Evolutionary conservation across 2,113 vertebrate genomes (phyloP).

Genomic region (Oxyura jamaicensis): DNA sequence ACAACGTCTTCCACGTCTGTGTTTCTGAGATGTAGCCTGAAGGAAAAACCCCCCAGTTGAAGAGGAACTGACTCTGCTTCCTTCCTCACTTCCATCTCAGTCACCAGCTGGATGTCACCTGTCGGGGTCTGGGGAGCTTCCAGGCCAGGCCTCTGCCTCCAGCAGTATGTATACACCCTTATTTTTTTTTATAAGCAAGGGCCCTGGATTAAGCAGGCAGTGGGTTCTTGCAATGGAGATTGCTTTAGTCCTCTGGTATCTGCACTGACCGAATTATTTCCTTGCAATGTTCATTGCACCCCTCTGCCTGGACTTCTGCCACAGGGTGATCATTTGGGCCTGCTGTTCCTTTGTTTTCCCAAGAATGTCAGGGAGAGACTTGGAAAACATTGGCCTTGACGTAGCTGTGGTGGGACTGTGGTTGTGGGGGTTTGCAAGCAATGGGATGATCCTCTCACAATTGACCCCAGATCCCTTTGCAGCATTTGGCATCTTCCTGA

Average conservation of each 20-base stretch:
- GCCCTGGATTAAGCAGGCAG: neutral
- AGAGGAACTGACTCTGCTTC: neutral
- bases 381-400: neutral
- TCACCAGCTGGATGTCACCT: neutral
- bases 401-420: neutral
- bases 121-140: neutral
- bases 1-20: neutral
- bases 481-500: neutral
- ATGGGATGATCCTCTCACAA: neutral
- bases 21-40: neutral
- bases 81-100: neutral
- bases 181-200: neutral
- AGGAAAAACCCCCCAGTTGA: neutral
- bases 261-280: neutral
- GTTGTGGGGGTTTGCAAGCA: neutral
- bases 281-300: neutral
- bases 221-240: neutral
- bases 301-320: neutral
- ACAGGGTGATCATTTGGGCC: neutral
- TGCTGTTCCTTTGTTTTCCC: neutral
- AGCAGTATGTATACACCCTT: neutral
- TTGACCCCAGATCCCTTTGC: neutral
- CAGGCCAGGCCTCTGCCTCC: neutral
- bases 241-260: neutral
- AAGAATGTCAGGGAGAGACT: neutral